A percentile compares a stretch with the other conserved stretches of the same genome.
Conservation (phyloP, 2,888 invertebrate genomes). For the Chydorus sphaericus region DNA sequence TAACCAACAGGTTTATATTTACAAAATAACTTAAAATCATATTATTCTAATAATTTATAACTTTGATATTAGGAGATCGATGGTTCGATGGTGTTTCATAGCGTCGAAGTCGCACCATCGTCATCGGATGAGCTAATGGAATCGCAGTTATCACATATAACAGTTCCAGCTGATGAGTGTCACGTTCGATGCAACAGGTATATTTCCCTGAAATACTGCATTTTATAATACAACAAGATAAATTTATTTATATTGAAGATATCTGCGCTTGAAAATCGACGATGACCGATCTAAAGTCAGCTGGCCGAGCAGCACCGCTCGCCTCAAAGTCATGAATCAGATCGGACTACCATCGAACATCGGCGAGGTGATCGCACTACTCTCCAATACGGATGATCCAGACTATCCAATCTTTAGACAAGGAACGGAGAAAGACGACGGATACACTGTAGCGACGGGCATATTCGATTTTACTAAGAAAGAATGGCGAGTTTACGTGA, state of each 20-base stretch:
- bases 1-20: no score
- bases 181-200: constrained; percentile 65
- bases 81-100: constrained; percentile 54
- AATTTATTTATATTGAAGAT: constrained; percentile 36
- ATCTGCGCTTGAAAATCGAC: constrained; percentile 47
- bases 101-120: constrained; percentile 63
- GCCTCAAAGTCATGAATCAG: constrained; percentile 45
- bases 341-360: constrained; percentile 42
- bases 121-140: constrained; percentile 34
- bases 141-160: constrained; percentile 46
- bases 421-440: constrained; percentile 39
- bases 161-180: constrained; percentile 46
- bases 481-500: constrained; percentile 64
- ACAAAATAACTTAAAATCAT: no score
- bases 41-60: no score
- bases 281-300: constrained; percentile 46
- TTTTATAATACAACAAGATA: no score
- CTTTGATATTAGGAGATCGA: no score
- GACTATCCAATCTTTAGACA: constrained; percentile 57
- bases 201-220: constrained; percentile 17
- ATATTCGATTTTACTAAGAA: constrained; percentile 58
- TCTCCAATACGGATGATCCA: constrained; percentile 54
- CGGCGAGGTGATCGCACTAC: constrained; percentile 50
- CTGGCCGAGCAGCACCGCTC: constrained; percentile 50
- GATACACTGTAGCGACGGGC: constrained; percentile 62